Base-by-base conservation (phyloP, 2,888 invertebrate genomes). In the Campaea margaritaria region DNA sequence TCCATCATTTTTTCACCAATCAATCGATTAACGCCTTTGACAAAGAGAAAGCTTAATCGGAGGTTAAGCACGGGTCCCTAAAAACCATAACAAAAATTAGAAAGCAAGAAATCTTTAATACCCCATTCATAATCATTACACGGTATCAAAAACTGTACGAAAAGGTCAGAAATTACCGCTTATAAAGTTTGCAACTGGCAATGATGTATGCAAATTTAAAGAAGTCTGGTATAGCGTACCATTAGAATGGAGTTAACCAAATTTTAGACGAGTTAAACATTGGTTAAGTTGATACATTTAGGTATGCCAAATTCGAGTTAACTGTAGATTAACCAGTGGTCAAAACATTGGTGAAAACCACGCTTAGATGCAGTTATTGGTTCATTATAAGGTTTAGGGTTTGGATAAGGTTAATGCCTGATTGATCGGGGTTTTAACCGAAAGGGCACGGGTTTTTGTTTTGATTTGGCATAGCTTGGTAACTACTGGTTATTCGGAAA, bases 201-300 rank as follows among this genome's bases (percentile, higher is more conserved):
- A 92, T 92, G 88, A 90, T 78, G 74, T 86, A 92, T 92, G 91
- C 88, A 83, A 92, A 92, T 92, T 81, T 73, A 43, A 53, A 38
- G 66, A 72, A 75, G 80, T 79, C 72, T 77, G 81, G 74, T 67
- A 75, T 82, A 76, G 74, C 68, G 75, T 82, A 76, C 78, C 72
- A 86, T 88, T 87, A 89, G 84, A 79, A 69, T 31, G 7, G 31
- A 31, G 31, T 31, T 31, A 31, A 31, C 31, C 31, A 9, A 31
- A 7, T 7, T 10, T 31, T 10, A 1, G 31, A 31, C 31, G 31
- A 9, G 31, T 10, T 31, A 31, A 31, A 31, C 31, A 31, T 9
- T 9, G 31, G 31, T 31, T 31, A 31, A 31, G 0, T 31, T 10
- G 4, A 31, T 9, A 31, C 7, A 9, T 31, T 21, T 21, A 5